phyloP scores from a whole-genome alignment of 2,888 invertebrate species.

The Rotaria magnacalcarata region DNA sequence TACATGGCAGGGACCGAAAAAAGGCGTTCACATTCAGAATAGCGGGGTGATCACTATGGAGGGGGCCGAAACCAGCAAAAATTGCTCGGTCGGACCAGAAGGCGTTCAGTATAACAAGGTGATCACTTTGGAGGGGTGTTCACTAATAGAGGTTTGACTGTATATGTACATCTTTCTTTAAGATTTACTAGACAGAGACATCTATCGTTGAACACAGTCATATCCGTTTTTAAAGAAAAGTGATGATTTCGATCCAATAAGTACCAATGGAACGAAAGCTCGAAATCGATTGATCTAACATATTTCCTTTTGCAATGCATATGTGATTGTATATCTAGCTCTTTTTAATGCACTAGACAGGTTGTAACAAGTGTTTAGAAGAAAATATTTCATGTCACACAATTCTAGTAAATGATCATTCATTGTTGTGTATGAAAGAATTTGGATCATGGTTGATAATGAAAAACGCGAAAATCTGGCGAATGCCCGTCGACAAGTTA shows the following conservation, averaged over 20 bases:
- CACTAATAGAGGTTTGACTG: too few relatives aligned
- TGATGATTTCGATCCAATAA: background rate
- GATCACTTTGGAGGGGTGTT: too few relatives aligned
- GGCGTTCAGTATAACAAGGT: too few relatives aligned
- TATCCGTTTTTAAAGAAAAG: background rate
- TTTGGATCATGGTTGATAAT: background rate
- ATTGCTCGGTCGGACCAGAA: too few relatives aligned
- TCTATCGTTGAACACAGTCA: background rate
- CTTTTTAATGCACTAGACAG: too few relatives aligned
- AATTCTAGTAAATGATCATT: background rate
- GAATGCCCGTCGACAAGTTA: constrained; percentile 15
- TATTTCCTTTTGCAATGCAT: background rate
- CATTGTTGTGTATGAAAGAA: background rate
- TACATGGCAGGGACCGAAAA: too few relatives aligned
- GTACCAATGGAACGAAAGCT: background rate
- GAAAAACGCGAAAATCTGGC: constrained; percentile 14
- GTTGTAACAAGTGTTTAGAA: background rate
- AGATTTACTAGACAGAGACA: background rate
- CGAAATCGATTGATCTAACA: background rate
- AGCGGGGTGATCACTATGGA: too few relatives aligned
- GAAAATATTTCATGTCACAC: background rate
- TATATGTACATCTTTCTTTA: background rate
- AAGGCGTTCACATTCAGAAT: too few relatives aligned
- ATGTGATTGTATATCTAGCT: background rate
- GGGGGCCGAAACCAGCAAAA: too few relatives aligned